A percentile compares a stretch with the other conserved stretches of the same genome.
These are phyloP conservation scores for Clinocottus analis DNA, from an alignment of 2,113 vertebrate genomes.

Conservation along the genomic window DNA sequence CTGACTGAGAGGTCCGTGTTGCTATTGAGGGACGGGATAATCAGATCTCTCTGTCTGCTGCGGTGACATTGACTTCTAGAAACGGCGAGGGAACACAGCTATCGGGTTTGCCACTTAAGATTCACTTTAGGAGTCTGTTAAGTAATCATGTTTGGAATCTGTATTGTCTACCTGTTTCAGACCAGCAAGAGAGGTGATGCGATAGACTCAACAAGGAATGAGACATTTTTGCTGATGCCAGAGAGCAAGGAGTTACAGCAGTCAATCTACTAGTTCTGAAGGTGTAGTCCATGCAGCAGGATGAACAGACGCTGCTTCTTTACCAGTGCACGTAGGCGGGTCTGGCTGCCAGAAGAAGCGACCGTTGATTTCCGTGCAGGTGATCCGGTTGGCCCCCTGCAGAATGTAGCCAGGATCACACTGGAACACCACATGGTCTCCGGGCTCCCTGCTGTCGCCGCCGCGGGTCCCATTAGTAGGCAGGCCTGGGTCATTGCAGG, in stretches of 20 bases:
- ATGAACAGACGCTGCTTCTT: conserved; percentile 12
- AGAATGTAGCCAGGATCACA: conserved; percentile 94
- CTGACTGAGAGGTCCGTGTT: conserved; percentile 35
- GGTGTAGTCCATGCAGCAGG: background rate
- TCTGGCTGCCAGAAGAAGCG: conserved; percentile 99
- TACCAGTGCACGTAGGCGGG: conserved; percentile 93
- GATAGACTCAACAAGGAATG: background rate
- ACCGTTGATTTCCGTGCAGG: conserved; percentile 93
- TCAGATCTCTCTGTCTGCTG: conserved; percentile 56
- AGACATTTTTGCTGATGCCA: background rate
- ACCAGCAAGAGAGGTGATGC: conserved; percentile 1
- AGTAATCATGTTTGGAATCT: conserved; percentile 50
- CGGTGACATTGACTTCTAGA: conserved; percentile 39
- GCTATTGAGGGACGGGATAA: conserved; percentile 49
- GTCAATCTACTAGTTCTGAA: background rate
- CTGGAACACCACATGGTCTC: conserved; percentile 93
- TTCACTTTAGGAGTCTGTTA: conserved; percentile 66
- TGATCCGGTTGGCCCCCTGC: conserved; percentile 92
- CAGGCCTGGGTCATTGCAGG: conserved; percentile 96
- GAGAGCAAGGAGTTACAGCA: background rate
- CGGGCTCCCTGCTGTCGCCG: conserved; percentile 92
- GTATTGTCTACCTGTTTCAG: conserved; percentile 38
- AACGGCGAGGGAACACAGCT: conserved; percentile 35
- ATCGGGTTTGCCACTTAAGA: conserved; percentile 64
- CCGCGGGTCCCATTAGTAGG: conserved; percentile 95